phyloP scores from a whole-genome alignment of 2,797 vertebrate genomes.

The Gobio occitaniae region DNA sequence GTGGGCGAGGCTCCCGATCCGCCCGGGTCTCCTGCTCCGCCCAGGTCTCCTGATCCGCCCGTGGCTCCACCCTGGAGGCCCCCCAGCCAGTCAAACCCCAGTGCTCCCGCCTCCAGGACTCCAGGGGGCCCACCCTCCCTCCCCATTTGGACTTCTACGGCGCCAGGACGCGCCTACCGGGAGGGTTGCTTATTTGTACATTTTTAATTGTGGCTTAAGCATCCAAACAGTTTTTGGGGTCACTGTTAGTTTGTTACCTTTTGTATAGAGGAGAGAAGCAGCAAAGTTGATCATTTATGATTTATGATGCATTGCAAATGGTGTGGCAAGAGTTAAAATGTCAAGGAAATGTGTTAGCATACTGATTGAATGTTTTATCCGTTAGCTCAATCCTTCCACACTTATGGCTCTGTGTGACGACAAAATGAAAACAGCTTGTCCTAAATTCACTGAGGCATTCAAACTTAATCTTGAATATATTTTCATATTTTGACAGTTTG shows the following conservation, averaged over 20 bases:
- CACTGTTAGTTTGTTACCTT: neutral
- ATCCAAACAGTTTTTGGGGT: neutral
- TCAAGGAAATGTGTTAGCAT: conserved; percentile 44
- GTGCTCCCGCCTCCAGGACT: too few relatives aligned
- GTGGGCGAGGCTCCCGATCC: too few relatives aligned
- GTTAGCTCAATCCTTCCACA: conserved; percentile 37
- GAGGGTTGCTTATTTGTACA: too few relatives aligned
- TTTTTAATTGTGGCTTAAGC: neutral
- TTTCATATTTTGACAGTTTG: conserved; percentile 49
- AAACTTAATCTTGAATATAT: conserved; percentile 58
- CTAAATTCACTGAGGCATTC: conserved; percentile 55
- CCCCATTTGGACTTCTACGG: too few relatives aligned
- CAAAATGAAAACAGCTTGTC: conserved; percentile 52
- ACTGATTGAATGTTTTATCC: conserved; percentile 51
- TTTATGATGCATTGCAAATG: conserved; percentile 17
- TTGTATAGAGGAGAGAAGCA: neutral
- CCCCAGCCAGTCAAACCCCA: too few relatives aligned
- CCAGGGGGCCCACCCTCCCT: too few relatives aligned
- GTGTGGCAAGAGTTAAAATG: conserved; percentile 41
- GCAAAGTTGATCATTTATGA: conserved; percentile 24
- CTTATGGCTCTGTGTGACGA: conserved; percentile 36
- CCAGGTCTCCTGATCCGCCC: too few relatives aligned
- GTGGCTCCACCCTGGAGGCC: too few relatives aligned
- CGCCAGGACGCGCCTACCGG: too few relatives aligned
- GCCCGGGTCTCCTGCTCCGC: too few relatives aligned